Evolutionary conservation across 2,888 invertebrate species (phyloP), one percentile per base, ranked within the genome.

Genomic region (Atethmia centrago): DNA sequence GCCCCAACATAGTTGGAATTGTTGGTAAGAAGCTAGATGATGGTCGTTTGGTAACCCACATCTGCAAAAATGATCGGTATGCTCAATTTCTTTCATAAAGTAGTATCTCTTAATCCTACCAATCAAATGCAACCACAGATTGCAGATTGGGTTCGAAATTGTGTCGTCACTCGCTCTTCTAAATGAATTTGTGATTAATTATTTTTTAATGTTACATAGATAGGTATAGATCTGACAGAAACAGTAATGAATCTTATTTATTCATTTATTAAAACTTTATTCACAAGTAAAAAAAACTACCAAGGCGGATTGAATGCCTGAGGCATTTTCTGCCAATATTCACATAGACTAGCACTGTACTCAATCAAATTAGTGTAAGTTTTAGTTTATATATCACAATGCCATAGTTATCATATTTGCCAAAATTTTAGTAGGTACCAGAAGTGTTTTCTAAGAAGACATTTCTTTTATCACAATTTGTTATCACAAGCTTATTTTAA

Each of bases 331-430:
- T n/a, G n/a, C n/a, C n/a, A n/a, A n/a, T n/a, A n/a, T n/a, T 62
- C 45, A 81, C 61, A 21, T 67, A 19, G 4, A 63, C 55, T 74
- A 68, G 36, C 53, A 59, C 67, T 64, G 59, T 36, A 62, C 47
- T 65, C 28, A 55, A 53, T 40, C 55, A 7, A 61, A 16, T 49
- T 58, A 31, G 21, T 49, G 28, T 61, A 55, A 49, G 59, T 51
- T 63, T 10, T 71, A 16, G 64, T 36, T 42, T 71, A 51, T 69
- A 58, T 55, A 42, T 66, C 36, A 36, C 40, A 70, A 55, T 58
- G 65, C 61, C 42, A 77, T 62, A 56, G 49, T 51, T 71, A 77
- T 71, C 42, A 64, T 47, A 16, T 64, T 69, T 74, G 79, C 83
- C 79, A 80, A 81, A 82, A 78, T 64, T 28, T 66, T 70, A 55